Evolutionary conservation across 2,113 vertebrate species (phyloP), one percentile per base, ranked within the genome.

Genomic region (Clupea harengus): DNA sequence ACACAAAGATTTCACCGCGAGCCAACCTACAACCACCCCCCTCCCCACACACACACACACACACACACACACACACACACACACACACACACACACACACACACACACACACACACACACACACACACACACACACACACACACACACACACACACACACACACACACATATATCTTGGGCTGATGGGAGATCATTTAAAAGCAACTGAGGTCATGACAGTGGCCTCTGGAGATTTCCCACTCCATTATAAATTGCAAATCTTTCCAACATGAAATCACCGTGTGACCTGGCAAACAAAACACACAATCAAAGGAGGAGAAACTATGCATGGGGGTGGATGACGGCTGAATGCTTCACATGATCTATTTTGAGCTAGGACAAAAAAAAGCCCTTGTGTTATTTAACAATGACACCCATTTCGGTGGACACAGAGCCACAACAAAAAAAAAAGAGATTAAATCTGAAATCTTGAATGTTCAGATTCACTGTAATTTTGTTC

Each of bases 171-270:
- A 9, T n/a, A 80, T 49, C 13, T 18, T 6, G 44, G 49, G 82
- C 6, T 18, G 28, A n/a, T 78, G 3, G 49, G 6, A n/a, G 32
- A 54, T 32, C 17, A 52, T 86, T 83, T 64, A n/a, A 47, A 46
- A 83, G 47, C 52, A 49, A 57, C 32, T 67, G 60, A 67, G 86
- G 78, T 84, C 60, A 81, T 81, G 54, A 75, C 47, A 57, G 81
- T 28, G 18, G 18, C 84, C 49, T 57, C 84, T 83, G 6, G 84
- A 50, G 82, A 47, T 13, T 2, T 78, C 72, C 72, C 50, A 85
- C 50, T 18, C 67, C 13, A 22, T 67, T 15, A 81, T 3, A 25
- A 86, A 64, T 60, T 54, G 46, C 57, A 84, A 67, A 86, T 72
- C 80, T 45, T 47, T 75, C 80, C n/a, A 32, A 32, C 64, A 83